A percentile compares a stretch with the other conserved stretches of the same genome.
phyloP scores from a whole-genome alignment of 2,888 invertebrate species.

The Oscheius sp. region DNA sequence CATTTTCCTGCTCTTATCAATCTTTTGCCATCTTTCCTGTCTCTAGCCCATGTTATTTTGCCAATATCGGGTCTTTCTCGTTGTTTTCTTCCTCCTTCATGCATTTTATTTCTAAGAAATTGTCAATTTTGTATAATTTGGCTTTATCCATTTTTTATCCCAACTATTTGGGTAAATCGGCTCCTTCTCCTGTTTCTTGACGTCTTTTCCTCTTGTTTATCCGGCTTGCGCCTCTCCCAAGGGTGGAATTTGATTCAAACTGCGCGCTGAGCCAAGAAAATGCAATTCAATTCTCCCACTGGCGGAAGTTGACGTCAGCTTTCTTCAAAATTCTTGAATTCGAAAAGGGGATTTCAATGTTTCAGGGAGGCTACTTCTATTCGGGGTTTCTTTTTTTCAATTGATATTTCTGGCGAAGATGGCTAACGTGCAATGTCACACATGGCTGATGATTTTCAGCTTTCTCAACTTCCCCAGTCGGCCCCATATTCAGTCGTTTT shows the following conservation, averaged over 20 bases:
- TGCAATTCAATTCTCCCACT: background rate
- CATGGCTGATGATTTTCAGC: too few relatives aligned
- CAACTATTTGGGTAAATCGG: background rate
- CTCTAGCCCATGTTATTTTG: too few relatives aligned
- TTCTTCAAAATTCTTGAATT: background rate
- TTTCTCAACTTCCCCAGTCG: too few relatives aligned
- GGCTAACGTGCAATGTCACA: too few relatives aligned
- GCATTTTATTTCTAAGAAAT: background rate
- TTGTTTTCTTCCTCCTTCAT: background rate
- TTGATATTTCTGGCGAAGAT: too few relatives aligned
- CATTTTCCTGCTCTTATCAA: too few relatives aligned
- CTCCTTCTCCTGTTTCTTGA: background rate
- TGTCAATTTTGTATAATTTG: background rate
- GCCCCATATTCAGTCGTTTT: conserved; percentile 8
- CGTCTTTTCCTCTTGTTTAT: conserved; percentile 8
- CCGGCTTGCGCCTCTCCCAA: background rate
- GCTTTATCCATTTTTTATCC: too few relatives aligned
- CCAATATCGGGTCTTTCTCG: background rate
- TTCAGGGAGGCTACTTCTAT: too few relatives aligned
- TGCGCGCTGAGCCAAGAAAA: conserved; percentile 5
- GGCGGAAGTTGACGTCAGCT: conserved; percentile 2
- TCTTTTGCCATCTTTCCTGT: too few relatives aligned
- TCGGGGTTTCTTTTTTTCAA: too few relatives aligned
- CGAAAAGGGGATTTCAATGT: too few relatives aligned
- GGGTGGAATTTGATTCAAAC: conserved; percentile 21